Conservation (phyloP, 2,797 vertebrate genomes). For the Carcharodon carcharias region DNA sequence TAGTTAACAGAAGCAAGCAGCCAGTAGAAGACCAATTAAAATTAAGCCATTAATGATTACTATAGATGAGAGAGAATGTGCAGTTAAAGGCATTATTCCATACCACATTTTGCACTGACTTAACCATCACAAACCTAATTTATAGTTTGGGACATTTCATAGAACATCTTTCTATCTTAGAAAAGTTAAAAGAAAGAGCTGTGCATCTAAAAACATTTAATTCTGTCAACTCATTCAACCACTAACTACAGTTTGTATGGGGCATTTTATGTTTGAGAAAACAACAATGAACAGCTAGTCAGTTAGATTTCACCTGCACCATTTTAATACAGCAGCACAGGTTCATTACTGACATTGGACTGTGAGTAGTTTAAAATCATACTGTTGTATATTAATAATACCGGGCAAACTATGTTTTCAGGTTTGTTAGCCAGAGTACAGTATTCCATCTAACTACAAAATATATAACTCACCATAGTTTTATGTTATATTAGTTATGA, state of each 20-base stretch:
- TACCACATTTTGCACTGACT: neutral
- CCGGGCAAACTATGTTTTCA: neutral
- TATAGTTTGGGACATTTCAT: neutral
- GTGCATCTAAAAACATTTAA: neutral
- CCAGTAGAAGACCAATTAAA: neutral
- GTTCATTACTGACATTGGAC: neutral
- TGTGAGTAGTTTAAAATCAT: constrained; percentile 1
- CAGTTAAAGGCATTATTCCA: constrained; percentile 11
- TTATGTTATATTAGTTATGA: neutral
- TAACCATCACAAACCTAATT: neutral
- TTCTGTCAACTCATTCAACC: neutral
- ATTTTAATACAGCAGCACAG: neutral
- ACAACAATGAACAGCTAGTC: neutral
- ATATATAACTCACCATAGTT: neutral
- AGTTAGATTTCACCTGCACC: neutral
- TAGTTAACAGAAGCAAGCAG: neutral
- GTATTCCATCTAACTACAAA: neutral
- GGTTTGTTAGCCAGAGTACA: neutral
- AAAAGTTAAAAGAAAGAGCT: neutral
- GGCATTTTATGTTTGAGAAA: neutral
- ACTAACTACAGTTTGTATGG: neutral
- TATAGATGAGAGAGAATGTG: neutral
- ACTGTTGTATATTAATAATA: neutral
- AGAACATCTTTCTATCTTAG: neutral
- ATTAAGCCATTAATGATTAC: constrained; percentile 29